Base-by-base conservation (phyloP, 2,113 vertebrate species). In the Anoplopoma fimbria region DNA sequence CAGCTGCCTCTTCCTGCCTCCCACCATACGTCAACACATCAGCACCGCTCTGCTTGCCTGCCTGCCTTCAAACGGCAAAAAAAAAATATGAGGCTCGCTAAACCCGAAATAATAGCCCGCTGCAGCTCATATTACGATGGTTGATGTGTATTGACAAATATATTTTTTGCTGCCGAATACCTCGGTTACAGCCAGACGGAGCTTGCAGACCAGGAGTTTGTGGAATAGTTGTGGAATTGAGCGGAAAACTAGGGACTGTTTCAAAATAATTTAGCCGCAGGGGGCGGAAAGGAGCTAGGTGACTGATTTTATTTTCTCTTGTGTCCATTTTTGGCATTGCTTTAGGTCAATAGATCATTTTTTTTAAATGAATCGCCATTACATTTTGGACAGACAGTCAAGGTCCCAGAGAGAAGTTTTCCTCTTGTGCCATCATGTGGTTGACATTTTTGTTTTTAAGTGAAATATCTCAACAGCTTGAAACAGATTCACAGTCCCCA, bases 1-100 rank as follows among this genome's bases (percentile, higher is more conserved):
- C 87, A 87, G 85, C 87, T 83, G 81, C 91, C 91, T 90, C 91
- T 65, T 87, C 87, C 83, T 85, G 71, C 91, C 92, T 91, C 88
- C 90, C 89, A 90, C 91, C 88, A 85, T 69, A 83, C 70, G 82
- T 86, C 89, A 82, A 81, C 85, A 77, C 91, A 87, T 82, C 88
- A 62, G 82, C 80, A 63, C 75, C 69, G 53, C 84, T 79, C 84
- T 76, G 77, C 84, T 74, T 45, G 73, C 84, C 76, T 45, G 73
- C 63, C 72, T 77, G 76, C 74, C 79, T 70, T 83, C 81, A 88
- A 77, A 88, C 63, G 15, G 71, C 49, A 7, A 64, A 33, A 71
- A 7, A 57, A 38, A 64, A 67, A 87, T 47, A 75, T 2, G 57
- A 86, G 76, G 77, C 85, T 77, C 25, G 19, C 77, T 80, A 75